Evolutionary conservation across 2,888 invertebrate genomes (phyloP), one percentile per base, ranked within the genome.

Genomic region (Scrobipalpa atriplicella): DNA sequence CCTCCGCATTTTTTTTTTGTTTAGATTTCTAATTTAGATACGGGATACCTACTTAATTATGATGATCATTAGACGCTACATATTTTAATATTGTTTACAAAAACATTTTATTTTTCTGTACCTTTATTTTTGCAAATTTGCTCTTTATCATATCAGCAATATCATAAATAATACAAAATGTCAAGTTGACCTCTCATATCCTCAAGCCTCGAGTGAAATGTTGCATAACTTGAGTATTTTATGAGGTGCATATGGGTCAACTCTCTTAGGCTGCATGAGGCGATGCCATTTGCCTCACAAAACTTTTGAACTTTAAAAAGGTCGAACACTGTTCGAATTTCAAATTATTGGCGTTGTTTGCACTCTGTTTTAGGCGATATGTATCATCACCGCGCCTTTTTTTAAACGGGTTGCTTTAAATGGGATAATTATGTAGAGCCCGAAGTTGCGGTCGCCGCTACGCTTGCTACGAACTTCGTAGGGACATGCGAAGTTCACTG

Each of bases 221-320:
- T 71, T 70, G 68, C 70, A 70, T 72, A 70, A 73, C 69, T 74
- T 70, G 67, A 60, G 64, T 52, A 67, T 65, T 71, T 72, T 71
- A 71, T 63, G 67, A 54, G 51, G 63, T 47, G 16, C 54, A 66
- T 65, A 67, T 68, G 66, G 67, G 69, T 70, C 69, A 67, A 68
- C 62, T 65, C 62, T 69, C 63, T 66, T 66, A 67, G 65, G 65
- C 60, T 62, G 47, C 65, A 60, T 18, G 10, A 21, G 13, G 19
- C 43, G 16, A 63, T 18, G 19, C n/a, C 16, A 13, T 63, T 29
- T 54, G 47, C 47, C 62, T 70, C 61, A 60, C 65, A 62, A 69
- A 69, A 68, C 56, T 43, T 67, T 62, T 67, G 56, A 51, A 67
- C 47, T 67, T 68, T 64, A 63, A 63, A 63, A 63, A 63, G 36